Evolutionary conservation across 2,888 invertebrate species (phyloP), one percentile per base, ranked within the genome.

Genomic region (Torymus aiolomorphi): DNA sequence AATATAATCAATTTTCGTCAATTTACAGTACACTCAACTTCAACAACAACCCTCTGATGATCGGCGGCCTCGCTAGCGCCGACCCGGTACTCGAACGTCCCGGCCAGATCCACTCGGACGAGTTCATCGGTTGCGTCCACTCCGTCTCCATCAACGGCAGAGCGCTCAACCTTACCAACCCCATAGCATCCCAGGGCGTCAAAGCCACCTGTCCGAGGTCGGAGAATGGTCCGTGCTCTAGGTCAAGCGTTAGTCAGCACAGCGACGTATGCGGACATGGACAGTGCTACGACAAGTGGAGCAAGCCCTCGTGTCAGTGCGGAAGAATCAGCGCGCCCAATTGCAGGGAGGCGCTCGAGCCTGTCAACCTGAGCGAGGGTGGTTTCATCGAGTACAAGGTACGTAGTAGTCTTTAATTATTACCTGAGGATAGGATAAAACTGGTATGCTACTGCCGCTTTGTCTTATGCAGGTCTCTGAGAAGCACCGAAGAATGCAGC

Each of bases 81-180:
- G 96, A 97, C 90, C 96, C 97, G 14, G 94, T 97, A 0, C 91
- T 97, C 42, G 97, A 97, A 89, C 93, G 97, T 63, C 96, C 96
- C 0, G 97, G 97, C 0, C 97, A 98, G 91, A 94, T 98, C 57
- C 95, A 95, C 86, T 95, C 97, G 0, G 97, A 98, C 88, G 98
- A 98, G 89, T 94, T 98, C 80, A 95, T 98, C 16, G 98, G 98
- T 5, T 98, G 98, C 88, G 94, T 98, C 84, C 97, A 97, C 87
- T 97, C 97, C 84, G 95, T 98, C 1, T 94, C 95, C 0, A 94
- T 98, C 74, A 97, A 98, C 87, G 97, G 97, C 3, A 93, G 97
- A 24, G 92, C 94, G 0, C 89, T 97, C 31, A 97, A 97, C 88
- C 91, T 97, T 72, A 96, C 96, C 80, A 94, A 93, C 84, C 96